Conservation (phyloP, 2,888 invertebrate species). For the Leptothorax acervorum region DNA sequence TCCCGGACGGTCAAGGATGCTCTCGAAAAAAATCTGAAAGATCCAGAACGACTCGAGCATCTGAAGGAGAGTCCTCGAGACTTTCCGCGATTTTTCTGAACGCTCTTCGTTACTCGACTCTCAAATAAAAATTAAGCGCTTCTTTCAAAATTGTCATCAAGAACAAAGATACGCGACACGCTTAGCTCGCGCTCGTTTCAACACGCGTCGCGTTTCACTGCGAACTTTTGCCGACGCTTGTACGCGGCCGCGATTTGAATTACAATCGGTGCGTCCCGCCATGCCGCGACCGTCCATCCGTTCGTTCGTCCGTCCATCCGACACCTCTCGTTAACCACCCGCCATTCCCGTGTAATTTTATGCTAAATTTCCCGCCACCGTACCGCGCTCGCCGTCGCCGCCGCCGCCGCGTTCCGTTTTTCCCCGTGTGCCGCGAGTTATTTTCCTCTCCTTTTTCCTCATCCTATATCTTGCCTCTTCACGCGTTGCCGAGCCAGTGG, state of each 20-base stretch:
- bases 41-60: not conserved
- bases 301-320: slow-evolving; percentile 57
- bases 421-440: slow-evolving; percentile 7
- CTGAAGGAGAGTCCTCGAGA: not conserved
- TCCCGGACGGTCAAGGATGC: not conserved
- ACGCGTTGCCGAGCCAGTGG: slow-evolving; percentile 1
- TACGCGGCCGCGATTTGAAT: slow-evolving; percentile 82
- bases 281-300: slow-evolving; percentile 70
- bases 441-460: slow-evolving; percentile 25
- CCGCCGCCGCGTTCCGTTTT: slow-evolving; percentile 17
- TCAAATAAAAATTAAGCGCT: not conserved
- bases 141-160: not conserved
- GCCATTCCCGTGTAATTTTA: slow-evolving; percentile 81
- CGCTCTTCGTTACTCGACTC: not conserved
- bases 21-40: no score
- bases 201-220: not conserved
- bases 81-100: not conserved
- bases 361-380: slow-evolving; percentile 76
- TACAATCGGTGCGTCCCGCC: slow-evolving; percentile 82
- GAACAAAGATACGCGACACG: not conserved
- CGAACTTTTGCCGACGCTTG: slow-evolving; percentile 72
- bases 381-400: not conserved
- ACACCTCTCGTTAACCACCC: slow-evolving; percentile 79
- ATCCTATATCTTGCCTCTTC: slow-evolving; percentile 17
- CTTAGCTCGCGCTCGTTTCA: not conserved